Conservation (phyloP, 2,888 invertebrate genomes). For the Orgyia antiqua region DNA sequence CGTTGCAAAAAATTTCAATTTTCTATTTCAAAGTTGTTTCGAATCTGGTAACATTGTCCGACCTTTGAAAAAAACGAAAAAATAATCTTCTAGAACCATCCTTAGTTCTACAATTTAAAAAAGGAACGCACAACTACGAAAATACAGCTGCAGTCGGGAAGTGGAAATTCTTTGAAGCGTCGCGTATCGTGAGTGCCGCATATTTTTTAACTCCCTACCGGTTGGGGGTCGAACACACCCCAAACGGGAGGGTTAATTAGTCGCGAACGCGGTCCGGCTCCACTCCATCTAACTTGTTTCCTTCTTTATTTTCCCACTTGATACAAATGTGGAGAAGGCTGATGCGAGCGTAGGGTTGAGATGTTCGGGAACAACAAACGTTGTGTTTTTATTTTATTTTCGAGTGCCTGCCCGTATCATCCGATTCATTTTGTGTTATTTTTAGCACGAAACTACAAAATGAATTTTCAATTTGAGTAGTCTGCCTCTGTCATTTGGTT, state of each 20-base stretch:
- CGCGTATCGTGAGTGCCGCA: constrained; percentile 56
- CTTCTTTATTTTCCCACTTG: constrained; percentile 75
- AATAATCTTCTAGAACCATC: neutral
- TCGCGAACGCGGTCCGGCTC: constrained; percentile 72
- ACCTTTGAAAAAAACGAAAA: too few species aligned
- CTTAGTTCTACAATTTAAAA: constrained; percentile 13
- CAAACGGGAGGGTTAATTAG: constrained; percentile 68
- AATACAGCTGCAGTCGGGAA: constrained; percentile 24
- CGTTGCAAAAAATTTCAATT: too few species aligned
- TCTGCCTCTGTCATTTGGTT: too few species aligned
- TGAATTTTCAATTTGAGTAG: too few species aligned
- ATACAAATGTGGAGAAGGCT: constrained; percentile 63
- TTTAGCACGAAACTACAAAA: too few species aligned
- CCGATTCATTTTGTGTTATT: too few species aligned
- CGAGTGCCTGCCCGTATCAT: too few species aligned
- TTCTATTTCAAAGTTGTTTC: too few species aligned
- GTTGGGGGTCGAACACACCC: constrained; percentile 31
- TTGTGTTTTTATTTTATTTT: neutral
- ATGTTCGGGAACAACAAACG: constrained; percentile 9
- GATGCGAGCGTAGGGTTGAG: constrained; percentile 24
- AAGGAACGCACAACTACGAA: constrained; percentile 11
- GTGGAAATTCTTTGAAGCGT: constrained; percentile 45
- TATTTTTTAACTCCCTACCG: constrained; percentile 53
- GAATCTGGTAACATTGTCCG: too few species aligned
- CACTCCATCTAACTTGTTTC: constrained; percentile 74